These are phyloP conservation scores for Ibidorhyncha struthersii DNA, from an alignment of 2,113 vertebrate genomes.

Conservation along the genomic window DNA sequence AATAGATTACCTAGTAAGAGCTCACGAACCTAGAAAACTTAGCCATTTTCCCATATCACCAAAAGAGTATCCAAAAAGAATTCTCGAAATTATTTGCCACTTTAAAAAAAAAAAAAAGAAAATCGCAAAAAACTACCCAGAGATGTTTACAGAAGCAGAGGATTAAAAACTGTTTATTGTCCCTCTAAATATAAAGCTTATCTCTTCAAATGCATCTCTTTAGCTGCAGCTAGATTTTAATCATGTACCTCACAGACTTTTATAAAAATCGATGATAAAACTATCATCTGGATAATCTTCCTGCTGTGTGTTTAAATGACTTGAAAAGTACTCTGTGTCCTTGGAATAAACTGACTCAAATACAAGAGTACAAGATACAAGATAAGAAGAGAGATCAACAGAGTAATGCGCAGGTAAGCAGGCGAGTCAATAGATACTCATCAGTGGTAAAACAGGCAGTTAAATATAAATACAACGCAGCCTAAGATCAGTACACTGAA, in stretches of 20 bases:
- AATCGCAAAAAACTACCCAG: background rate
- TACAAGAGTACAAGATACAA: slow-evolving; percentile 18
- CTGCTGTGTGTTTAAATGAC: slow-evolving; percentile 32
- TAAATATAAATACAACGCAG: background rate
- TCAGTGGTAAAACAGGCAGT: background rate
- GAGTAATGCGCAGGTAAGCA: slow-evolving; percentile 19
- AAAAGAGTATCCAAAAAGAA: background rate
- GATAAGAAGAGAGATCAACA: slow-evolving; percentile 24
- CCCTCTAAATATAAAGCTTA: background rate
- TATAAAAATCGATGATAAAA: slow-evolving; percentile 31
- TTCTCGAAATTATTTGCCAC: background rate
- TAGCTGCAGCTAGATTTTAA: background rate
- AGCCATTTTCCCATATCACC: background rate
- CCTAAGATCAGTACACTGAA: background rate
- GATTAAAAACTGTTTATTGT: background rate
- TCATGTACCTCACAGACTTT: background rate
- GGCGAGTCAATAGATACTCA: background rate
- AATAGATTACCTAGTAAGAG: background rate
- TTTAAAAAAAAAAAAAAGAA: background rate
- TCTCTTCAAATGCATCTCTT: background rate
- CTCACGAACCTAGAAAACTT: background rate
- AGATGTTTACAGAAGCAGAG: background rate
- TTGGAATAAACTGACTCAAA: slow-evolving; percentile 50
- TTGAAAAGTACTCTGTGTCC: slow-evolving; percentile 42
- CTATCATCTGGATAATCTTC: slow-evolving; percentile 30